These are phyloP conservation scores for Slavum lentiscoides DNA, from an alignment of 2,888 invertebrate species.

Conservation along the genomic window DNA sequence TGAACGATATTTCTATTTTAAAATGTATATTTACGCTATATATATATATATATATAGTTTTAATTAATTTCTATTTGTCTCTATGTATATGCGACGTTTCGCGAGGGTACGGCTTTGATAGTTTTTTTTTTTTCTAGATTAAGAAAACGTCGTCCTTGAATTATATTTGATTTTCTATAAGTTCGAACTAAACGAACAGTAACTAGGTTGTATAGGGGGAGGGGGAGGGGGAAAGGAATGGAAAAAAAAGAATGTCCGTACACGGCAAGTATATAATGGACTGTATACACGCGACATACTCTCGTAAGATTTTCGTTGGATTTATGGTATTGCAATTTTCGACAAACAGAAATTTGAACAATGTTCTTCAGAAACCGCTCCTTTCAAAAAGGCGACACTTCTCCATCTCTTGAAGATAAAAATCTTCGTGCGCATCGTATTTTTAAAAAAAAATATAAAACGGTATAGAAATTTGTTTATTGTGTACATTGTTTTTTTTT, in stretches of 20 bases:
- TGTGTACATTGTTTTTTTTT: not conserved
- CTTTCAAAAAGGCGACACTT: conserved; percentile 27
- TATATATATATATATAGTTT: too few species aligned
- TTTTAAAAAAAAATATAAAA: not conserved
- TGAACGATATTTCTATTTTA: too few species aligned
- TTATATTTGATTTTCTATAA: not conserved
- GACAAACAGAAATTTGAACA: conserved; percentile 22
- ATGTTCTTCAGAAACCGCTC: conserved; percentile 23
- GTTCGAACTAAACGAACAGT: conserved; percentile 9
- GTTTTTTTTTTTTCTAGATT: not conserved
- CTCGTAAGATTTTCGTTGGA: conserved; percentile 5
- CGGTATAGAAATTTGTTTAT: not conserved
- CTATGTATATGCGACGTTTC: too few species aligned
- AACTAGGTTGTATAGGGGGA: conserved; percentile 2
- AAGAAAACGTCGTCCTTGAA: not conserved
- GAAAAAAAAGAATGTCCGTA: not conserved
- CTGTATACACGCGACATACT: conserved; percentile 5
- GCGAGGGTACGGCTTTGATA: too few species aligned
- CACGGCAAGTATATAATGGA: not conserved
- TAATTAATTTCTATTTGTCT: too few species aligned
- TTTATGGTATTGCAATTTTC: conserved; percentile 43
- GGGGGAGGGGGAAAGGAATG: too few species aligned
- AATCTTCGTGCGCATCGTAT: conserved; percentile 10
- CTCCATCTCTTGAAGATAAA: conserved; percentile 1
- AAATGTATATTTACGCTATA: too few species aligned